Evolutionary conservation across 2,113 vertebrate genomes (phyloP).

Genomic region (Dermatemys mawii): DNA sequence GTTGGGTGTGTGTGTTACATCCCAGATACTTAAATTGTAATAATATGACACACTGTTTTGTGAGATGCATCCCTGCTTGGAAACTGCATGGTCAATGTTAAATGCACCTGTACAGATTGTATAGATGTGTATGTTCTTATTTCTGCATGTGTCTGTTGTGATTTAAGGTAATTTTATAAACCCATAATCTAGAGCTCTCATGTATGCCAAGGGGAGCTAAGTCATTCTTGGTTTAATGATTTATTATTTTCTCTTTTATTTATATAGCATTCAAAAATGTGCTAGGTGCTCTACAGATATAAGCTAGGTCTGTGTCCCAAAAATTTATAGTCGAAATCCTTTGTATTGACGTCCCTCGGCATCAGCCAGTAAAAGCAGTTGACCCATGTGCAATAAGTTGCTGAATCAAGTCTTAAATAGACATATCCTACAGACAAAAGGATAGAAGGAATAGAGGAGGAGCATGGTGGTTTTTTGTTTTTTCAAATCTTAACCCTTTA

Average conservation of each 20-base stretch:
- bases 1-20: not conserved
- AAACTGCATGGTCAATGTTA: constrained; percentile 69
- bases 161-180: constrained; percentile 28
- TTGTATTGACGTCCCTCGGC: constrained; percentile 24
- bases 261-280: constrained; percentile 66
- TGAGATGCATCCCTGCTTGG: constrained; percentile 34
- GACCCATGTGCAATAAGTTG: not conserved
- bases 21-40: not conserved
- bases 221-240: constrained; percentile 15
- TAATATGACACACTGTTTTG: constrained; percentile 44
- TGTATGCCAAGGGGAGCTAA: constrained; percentile 41
- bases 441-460: constrained; percentile 6
- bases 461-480: not conserved
- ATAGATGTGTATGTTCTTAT: constrained; percentile 71
- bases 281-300: constrained; percentile 75
- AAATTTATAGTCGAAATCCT: not conserved
- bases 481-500: not conserved
- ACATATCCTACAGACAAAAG: not conserved
- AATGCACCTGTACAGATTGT: constrained; percentile 72
- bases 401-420: constrained; percentile 29
- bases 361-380: not conserved
- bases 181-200: constrained; percentile 20
- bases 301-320: constrained; percentile 18
- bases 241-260: constrained; percentile 50
- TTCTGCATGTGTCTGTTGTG: constrained; percentile 68